Evolutionary conservation across 2,113 vertebrate species (phyloP).

Genomic region (Aphyosemion australe): DNA sequence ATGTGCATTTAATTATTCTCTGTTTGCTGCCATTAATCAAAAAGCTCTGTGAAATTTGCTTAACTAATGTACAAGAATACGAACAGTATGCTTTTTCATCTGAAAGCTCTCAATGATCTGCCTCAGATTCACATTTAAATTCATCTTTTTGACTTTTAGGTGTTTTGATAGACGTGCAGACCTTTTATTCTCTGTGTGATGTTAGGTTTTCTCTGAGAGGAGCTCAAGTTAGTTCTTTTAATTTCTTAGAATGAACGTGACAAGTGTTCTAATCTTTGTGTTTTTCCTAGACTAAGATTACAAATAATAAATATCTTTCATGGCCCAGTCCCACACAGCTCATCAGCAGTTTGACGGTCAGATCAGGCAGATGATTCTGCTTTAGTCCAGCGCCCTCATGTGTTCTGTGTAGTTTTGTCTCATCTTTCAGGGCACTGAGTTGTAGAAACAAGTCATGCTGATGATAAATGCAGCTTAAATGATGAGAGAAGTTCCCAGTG

Average conservation of each 20-base stretch:
- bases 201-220: too few species aligned
- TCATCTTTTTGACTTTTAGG: not conserved
- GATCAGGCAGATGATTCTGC: not conserved
- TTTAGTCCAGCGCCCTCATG: constrained; percentile 44
- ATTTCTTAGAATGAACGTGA: too few species aligned
- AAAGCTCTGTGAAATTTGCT: not conserved
- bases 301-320: not conserved
- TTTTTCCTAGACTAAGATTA: not conserved
- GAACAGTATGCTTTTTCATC: not conserved
- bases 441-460: constrained; percentile 62
- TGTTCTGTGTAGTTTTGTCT: constrained; percentile 32
- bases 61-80: not conserved
- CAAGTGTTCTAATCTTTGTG: not conserved
- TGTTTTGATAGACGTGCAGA: not conserved
- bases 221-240: too few species aligned
- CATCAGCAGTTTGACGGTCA: not conserved
- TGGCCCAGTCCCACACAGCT: not conserved
- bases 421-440: too few species aligned
- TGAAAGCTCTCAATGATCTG: not conserved
- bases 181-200: too few species aligned
- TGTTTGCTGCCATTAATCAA: constrained; percentile 3
- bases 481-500: constrained; percentile 79
- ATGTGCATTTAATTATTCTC: not conserved
- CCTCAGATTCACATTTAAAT: not conserved
- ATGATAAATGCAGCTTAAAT: constrained; percentile 85